Evolutionary conservation across 2,888 invertebrate species (phyloP).

Genomic region (Anodontia alba): DNA sequence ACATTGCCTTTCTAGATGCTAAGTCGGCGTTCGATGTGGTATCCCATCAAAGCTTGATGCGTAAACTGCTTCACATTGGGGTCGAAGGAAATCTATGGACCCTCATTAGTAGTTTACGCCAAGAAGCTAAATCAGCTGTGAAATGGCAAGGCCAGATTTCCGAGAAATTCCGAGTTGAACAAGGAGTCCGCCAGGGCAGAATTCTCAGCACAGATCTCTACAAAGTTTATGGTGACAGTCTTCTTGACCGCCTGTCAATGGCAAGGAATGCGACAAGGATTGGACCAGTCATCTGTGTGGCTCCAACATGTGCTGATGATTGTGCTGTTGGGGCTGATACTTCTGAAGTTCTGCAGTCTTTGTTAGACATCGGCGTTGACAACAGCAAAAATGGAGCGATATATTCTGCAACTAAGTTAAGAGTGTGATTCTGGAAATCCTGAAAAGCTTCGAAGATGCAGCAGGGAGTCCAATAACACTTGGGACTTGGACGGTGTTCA

Average conservation of each 20-base stretch:
- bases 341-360: background rate
- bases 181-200: constrained; percentile 25
- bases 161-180: background rate
- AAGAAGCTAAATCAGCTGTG: background rate
- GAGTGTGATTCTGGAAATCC: background rate
- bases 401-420: background rate
- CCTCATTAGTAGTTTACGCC: constrained; percentile 4
- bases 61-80: constrained; percentile 21
- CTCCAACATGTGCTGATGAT: constrained; percentile 1
- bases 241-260: too few relatives aligned
- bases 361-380: background rate
- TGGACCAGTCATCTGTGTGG: background rate
- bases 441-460: background rate
- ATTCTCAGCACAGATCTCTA: constrained; percentile 20
- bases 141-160: constrained; percentile 9
- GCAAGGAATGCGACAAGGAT: background rate
- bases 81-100: constrained; percentile 23
- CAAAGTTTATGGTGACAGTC: background rate
- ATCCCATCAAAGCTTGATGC: too few relatives aligned
- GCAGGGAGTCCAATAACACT: background rate
- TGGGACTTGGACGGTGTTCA: background rate
- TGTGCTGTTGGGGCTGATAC: background rate
- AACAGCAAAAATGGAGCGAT: background rate
- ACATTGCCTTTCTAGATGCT: constrained; percentile 28
- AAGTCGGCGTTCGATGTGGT: constrained; percentile 40